Conservation (phyloP, 1,140 invertebrate species). For the Drosophila paulistorum region DNA sequence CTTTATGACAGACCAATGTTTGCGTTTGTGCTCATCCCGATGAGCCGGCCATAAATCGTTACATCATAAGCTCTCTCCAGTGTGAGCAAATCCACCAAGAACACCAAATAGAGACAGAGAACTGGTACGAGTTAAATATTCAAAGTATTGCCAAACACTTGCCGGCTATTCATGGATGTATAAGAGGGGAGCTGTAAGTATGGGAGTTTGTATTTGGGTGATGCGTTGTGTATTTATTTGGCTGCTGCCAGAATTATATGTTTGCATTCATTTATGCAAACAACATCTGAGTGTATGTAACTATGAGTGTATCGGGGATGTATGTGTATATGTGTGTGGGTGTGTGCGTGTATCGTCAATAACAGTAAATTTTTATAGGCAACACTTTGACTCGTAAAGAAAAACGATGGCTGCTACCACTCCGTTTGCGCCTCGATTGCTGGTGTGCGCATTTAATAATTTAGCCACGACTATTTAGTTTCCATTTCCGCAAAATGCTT, state of each 20-base stretch:
- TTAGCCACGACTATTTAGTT: constrained; percentile 74
- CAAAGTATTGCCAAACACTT: constrained; percentile 66
- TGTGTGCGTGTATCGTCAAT: constrained; percentile 24
- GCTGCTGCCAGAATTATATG: constrained; percentile 51
- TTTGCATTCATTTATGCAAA: constrained; percentile 64
- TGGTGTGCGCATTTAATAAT: constrained; percentile 64
- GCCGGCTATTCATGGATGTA: constrained; percentile 20
- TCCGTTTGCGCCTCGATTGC: not conserved
- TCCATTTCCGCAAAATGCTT: constrained; percentile 67
- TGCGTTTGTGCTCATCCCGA: constrained; percentile 51
- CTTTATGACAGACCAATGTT: constrained; percentile 46
- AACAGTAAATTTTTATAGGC: constrained; percentile 65
- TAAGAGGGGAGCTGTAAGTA: constrained; percentile 7
- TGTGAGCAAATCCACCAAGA: constrained; percentile 1
- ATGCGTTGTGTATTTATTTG: constrained; percentile 35
- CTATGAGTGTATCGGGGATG: not conserved
- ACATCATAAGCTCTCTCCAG: constrained; percentile 54
- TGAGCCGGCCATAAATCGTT: constrained; percentile 55
- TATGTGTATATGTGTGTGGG: not conserved
- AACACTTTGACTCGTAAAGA: constrained; percentile 63
- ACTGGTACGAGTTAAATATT: constrained; percentile 49
- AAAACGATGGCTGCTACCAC: constrained; percentile 47
- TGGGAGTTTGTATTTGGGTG: constrained; percentile 4
- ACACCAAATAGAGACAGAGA: constrained; percentile 5
- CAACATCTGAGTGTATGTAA: constrained; percentile 34